phyloP scores from a whole-genome alignment of 1,140 invertebrate species.

The Zaprionus nigranus region DNA sequence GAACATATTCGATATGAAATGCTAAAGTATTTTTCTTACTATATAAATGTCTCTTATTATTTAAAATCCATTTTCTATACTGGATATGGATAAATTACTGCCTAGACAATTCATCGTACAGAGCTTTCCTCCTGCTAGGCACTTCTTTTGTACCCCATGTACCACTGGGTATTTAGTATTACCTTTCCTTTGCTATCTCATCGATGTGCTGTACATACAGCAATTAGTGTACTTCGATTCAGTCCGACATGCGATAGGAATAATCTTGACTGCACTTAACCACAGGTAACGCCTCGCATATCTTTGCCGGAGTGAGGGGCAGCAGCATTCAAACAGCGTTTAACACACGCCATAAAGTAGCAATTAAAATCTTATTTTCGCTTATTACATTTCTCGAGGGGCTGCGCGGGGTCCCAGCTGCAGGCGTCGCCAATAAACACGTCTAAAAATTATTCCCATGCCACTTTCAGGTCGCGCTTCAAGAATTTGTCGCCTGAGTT shows the following conservation, averaged over 20 bases:
- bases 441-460: constrained; percentile 61
- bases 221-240: constrained; percentile 50
- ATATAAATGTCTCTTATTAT: too few species aligned
- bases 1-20: too few species aligned
- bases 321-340: constrained; percentile 67
- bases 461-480: constrained; percentile 29
- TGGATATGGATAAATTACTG: too few species aligned
- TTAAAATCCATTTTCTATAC: too few species aligned
- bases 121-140: background rate
- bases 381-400: constrained; percentile 66
- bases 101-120: background rate
- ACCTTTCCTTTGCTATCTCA: background rate
- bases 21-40: too few species aligned
- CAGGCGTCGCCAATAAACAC: constrained; percentile 68
- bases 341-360: constrained; percentile 63
- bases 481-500: constrained; percentile 68
- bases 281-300: constrained; percentile 30
- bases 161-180: background rate
- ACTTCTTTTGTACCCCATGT: background rate
- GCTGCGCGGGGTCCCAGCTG: constrained; percentile 50
- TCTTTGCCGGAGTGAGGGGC: background rate
- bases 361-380: constrained; percentile 82
- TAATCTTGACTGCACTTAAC: background rate
- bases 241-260: constrained; percentile 2
- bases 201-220: constrained; percentile 34